phyloP scores from a whole-genome alignment of 2,797 vertebrate genomes.

The Myotis pilosus region DNA sequence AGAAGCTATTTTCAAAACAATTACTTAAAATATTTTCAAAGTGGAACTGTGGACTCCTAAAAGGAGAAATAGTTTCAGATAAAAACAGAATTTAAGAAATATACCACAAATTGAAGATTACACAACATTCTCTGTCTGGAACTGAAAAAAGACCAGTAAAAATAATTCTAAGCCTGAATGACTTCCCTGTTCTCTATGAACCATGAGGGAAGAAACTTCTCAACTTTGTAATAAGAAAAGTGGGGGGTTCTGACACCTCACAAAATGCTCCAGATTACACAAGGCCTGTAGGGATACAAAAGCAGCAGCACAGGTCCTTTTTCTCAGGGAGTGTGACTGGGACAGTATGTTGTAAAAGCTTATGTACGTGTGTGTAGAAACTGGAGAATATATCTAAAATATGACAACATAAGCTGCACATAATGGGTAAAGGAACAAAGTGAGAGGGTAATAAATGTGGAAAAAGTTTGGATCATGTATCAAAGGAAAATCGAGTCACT shows the following conservation, averaged over 20 bases:
- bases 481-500: neutral
- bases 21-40: slow-evolving; percentile 47
- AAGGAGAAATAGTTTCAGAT: slow-evolving; percentile 19
- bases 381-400: neutral
- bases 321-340: neutral
- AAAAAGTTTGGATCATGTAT: neutral
- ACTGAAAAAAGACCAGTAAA: slow-evolving; percentile 22
- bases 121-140: slow-evolving; percentile 21
- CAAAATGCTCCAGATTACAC: neutral
- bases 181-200: neutral
- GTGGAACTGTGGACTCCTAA: neutral
- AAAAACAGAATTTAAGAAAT: neutral
- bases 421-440: neutral
- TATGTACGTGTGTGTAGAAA: neutral
- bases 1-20: slow-evolving; percentile 49
- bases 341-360: neutral
- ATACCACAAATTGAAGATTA: slow-evolving; percentile 34
- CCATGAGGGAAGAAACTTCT: neutral
- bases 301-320: neutral
- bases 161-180: neutral
- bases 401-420: neutral
- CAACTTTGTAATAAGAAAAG: neutral
- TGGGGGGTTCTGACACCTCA: neutral
- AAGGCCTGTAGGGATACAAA: neutral
- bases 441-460: neutral